Evolutionary conservation across 2,888 invertebrate species (phyloP).

Genomic region (Cyrtodaria siliqua): DNA sequence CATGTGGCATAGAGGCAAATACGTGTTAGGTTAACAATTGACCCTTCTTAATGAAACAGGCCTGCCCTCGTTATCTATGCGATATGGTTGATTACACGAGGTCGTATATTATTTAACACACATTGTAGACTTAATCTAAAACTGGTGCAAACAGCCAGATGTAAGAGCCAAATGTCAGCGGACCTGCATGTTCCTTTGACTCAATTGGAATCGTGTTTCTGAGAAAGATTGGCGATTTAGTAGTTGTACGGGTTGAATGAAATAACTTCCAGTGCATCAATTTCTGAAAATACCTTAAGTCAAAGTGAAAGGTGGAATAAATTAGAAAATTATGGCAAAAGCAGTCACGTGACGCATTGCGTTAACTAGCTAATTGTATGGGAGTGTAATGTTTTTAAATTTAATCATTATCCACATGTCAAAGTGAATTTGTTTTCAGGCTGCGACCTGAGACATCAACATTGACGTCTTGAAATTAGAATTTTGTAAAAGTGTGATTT

Average conservation of each 20-base stretch:
- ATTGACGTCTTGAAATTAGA: slow-evolving; percentile 29
- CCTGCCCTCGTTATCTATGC: slow-evolving; percentile 5
- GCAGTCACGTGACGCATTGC: neutral
- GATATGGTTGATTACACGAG: slow-evolving; percentile 31
- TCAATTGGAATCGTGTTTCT: slow-evolving; percentile 20
- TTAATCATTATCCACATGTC: slow-evolving; percentile 18
- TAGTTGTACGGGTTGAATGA: slow-evolving; percentile 21
- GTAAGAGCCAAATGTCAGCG: slow-evolving; percentile 19
- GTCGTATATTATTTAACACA: slow-evolving; percentile 24
- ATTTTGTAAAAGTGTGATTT: slow-evolving; percentile 1
- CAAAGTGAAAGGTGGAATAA: slow-evolving; percentile 34
- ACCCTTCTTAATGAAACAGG: slow-evolving; percentile 10
- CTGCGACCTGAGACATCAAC: slow-evolving; percentile 49
- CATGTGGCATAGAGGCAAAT: slow-evolving; percentile 35
- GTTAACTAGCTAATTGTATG: slow-evolving; percentile 26
- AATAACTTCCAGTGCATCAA: slow-evolving; percentile 6
- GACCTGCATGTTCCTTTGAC: slow-evolving; percentile 20
- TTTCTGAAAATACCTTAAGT: slow-evolving; percentile 36
- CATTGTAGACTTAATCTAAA: slow-evolving; percentile 14
- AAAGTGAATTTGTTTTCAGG: slow-evolving; percentile 40
- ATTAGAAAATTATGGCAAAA: slow-evolving; percentile 39
- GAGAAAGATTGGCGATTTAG: slow-evolving; percentile 6
- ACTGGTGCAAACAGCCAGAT: slow-evolving; percentile 20
- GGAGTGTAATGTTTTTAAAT: slow-evolving; percentile 14
- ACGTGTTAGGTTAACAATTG: slow-evolving; percentile 52